phyloP scores from a whole-genome alignment of 2,888 invertebrate species.

The Axea sp. region DNA sequence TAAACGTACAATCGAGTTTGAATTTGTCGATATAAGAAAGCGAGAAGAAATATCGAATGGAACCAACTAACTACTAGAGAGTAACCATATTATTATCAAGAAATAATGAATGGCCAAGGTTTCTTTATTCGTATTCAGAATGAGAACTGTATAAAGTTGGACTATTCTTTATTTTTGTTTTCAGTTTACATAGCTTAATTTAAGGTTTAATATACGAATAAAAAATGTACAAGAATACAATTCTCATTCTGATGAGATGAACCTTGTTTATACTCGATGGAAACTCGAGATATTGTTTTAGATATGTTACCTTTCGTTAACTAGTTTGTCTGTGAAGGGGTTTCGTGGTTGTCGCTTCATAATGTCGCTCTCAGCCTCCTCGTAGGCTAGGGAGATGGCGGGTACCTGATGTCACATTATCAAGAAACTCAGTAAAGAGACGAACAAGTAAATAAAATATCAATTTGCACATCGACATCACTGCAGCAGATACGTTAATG shows the following conservation, averaged over 20 bases:
- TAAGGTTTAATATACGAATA: neutral
- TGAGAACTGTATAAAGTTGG: too few species aligned
- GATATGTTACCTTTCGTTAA: constrained; percentile 85
- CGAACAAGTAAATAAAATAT: constrained; percentile 65
- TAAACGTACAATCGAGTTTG: constrained; percentile 31
- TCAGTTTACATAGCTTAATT: too few species aligned
- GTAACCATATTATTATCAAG: constrained; percentile 65
- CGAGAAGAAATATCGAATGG: constrained; percentile 63
- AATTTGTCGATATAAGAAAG: constrained; percentile 46
- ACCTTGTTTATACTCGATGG: constrained; percentile 58
- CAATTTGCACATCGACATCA: constrained; percentile 62
- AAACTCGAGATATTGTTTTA: constrained; percentile 64
- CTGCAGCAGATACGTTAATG: constrained; percentile 62
- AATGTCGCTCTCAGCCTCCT: constrained; percentile 92
- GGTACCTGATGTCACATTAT: constrained; percentile 82
- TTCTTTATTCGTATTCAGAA: constrained; percentile 13
- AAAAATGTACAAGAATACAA: neutral
- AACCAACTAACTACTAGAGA: constrained; percentile 71
- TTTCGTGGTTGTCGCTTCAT: constrained; percentile 92
- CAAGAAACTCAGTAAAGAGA: constrained; percentile 76
- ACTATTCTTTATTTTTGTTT: too few species aligned
- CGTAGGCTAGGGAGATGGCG: constrained; percentile 92
- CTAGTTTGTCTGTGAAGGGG: constrained; percentile 91
- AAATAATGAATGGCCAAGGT: constrained; percentile 47
- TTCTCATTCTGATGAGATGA: constrained; percentile 48